Evolutionary conservation across 1,140 invertebrate species (phyloP).

Genomic region (Drosophila bipectinata): DNA sequence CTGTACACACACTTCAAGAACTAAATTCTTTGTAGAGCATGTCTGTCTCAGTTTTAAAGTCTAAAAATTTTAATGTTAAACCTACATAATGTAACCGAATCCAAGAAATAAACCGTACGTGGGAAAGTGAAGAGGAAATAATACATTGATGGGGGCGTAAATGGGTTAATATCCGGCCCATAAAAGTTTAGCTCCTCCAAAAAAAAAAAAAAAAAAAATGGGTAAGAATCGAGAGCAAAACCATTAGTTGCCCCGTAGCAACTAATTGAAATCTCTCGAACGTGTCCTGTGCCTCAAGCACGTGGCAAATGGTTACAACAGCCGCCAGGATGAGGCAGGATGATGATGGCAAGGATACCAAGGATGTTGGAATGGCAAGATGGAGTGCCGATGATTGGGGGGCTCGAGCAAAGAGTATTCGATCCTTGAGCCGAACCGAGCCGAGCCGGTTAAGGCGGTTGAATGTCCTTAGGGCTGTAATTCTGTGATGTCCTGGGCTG

Average conservation of each 20-base stretch:
- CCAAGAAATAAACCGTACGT: background rate
- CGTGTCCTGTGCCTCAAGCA: constrained; percentile 35
- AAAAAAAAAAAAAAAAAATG: background rate
- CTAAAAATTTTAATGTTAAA: background rate
- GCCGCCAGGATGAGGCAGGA: background rate
- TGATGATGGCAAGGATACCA: background rate
- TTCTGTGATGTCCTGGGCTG: constrained; percentile 28
- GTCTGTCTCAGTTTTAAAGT: too few relatives aligned
- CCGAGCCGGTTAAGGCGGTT: constrained; percentile 23
- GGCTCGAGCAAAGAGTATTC: constrained; percentile 10
- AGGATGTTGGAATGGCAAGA: constrained; percentile 5
- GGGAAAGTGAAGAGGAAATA: background rate
- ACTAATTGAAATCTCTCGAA: constrained; percentile 50
- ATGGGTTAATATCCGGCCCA: constrained; percentile 35
- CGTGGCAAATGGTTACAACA: constrained; percentile 3
- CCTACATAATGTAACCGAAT: too few relatives aligned
- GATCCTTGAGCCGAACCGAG: constrained; percentile 5
- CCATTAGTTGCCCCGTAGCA: constrained; percentile 32
- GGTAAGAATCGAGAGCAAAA: constrained; percentile 20
- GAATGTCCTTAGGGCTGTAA: constrained; percentile 32
- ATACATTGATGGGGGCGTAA: background rate
- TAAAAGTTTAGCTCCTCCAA: constrained; percentile 5
- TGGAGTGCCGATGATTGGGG: constrained; percentile 16
- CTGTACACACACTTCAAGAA: too few relatives aligned
- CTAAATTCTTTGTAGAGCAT: too few relatives aligned